These are phyloP conservation scores for Andrena marginata DNA, from an alignment of 2,888 invertebrate species.

Conservation along the genomic window DNA sequence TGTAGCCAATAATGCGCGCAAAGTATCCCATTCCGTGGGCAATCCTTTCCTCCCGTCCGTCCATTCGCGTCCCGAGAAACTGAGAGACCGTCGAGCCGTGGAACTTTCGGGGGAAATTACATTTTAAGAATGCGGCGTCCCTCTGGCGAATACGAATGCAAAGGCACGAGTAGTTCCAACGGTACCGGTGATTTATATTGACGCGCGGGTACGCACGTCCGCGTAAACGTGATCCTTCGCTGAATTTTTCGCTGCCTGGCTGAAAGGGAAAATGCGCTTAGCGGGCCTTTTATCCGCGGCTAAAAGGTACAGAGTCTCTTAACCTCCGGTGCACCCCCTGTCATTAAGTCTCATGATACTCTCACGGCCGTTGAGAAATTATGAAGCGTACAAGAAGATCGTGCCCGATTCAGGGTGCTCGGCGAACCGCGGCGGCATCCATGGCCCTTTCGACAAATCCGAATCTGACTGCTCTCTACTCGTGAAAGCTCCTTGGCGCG, in stretches of 20 bases:
- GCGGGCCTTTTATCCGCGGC: conserved; percentile 67
- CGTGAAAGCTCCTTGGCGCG: conserved; percentile 78
- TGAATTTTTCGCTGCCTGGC: conserved; percentile 42
- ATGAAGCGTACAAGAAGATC: conserved; percentile 65
- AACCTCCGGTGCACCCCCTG: conserved; percentile 74
- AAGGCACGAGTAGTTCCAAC: background rate
- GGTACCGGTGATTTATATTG: conserved; percentile 3
- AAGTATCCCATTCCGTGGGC: background rate
- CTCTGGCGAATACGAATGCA: background rate
- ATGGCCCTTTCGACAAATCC: conserved; percentile 68
- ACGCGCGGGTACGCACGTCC: background rate
- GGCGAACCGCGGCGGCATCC: conserved; percentile 81
- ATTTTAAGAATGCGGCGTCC: background rate
- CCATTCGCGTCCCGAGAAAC: background rate
- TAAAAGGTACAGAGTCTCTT: conserved; percentile 60
- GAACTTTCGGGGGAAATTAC: background rate
- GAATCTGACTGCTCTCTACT: conserved; percentile 62
- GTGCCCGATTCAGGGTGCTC: conserved; percentile 78
- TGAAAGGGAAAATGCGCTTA: conserved; percentile 77
- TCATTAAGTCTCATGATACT: conserved; percentile 82
- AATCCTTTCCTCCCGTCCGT: background rate
- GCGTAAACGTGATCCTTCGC: conserved; percentile 33
- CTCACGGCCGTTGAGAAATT: conserved; percentile 76
- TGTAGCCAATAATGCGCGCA: background rate
- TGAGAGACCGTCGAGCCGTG: background rate